Percentiles rank a stretch among this genome's conserved stretches.
Evolutionary conservation across 2,113 vertebrate genomes (phyloP).

Genomic region (Larimichthys crocea): DNA sequence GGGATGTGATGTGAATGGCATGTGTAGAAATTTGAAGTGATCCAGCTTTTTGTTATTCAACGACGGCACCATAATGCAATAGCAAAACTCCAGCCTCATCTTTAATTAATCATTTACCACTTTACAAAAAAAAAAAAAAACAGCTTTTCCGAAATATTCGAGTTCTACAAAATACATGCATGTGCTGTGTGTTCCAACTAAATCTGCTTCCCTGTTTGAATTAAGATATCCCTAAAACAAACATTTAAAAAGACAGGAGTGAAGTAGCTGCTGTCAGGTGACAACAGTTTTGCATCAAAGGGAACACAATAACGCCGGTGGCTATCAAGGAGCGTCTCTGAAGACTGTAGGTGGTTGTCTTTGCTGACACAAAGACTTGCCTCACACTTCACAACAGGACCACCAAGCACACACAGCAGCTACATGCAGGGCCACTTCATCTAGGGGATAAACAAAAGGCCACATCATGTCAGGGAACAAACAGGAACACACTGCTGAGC

Average conservation of each 20-base stretch:
- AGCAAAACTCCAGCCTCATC: slow-evolving; percentile 64
- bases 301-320: slow-evolving; percentile 26
- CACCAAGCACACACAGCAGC: background rate
- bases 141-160: slow-evolving; percentile 58
- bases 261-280: slow-evolving; percentile 33
- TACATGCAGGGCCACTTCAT: background rate
- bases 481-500: slow-evolving; percentile 4
- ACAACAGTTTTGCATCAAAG: slow-evolving; percentile 44
- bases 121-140: slow-evolving; percentile 38
- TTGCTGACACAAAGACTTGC: slow-evolving; percentile 31
- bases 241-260: background rate
- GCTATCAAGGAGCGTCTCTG: slow-evolving; percentile 40
- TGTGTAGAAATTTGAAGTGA: slow-evolving; percentile 42
- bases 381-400: slow-evolving; percentile 3
- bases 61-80: slow-evolving; percentile 30
- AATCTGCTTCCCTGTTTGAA: slow-evolving; percentile 15
- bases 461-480: background rate
- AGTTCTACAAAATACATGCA: slow-evolving; percentile 29
- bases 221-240: slow-evolving; percentile 5
- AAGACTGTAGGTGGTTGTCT: slow-evolving; percentile 45
- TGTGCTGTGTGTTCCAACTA: slow-evolving; percentile 17
- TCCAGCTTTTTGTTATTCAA: slow-evolving; percentile 66
- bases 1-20: slow-evolving; percentile 48
- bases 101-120: slow-evolving; percentile 72
- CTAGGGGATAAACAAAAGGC: slow-evolving; percentile 5